Evolutionary conservation across 2,797 vertebrate species (phyloP).

Genomic region (Syngnathus rostellatus): DNA sequence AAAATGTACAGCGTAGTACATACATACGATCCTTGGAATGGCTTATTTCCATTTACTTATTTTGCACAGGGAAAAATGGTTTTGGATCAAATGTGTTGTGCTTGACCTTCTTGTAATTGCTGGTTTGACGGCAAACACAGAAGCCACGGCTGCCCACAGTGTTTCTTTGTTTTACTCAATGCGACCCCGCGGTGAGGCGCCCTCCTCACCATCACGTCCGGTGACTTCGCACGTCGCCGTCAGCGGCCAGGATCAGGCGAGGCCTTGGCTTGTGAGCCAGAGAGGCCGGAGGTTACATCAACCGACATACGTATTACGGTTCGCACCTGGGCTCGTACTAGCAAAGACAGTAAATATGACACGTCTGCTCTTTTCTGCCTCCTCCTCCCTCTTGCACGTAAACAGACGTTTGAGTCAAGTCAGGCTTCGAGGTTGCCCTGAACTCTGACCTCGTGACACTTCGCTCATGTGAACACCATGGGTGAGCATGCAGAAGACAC

Average conservation of each 20-base stretch:
- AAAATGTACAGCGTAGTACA: background rate
- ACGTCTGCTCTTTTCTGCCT: constrained; percentile 36
- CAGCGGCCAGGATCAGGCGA: constrained; percentile 69
- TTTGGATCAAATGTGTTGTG: background rate
- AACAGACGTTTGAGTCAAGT: constrained; percentile 42
- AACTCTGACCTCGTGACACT: constrained; percentile 47
- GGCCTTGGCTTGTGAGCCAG: constrained; percentile 41
- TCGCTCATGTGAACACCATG: constrained; percentile 26
- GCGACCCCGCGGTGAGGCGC: constrained; percentile 40
- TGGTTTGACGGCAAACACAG: constrained; percentile 58
- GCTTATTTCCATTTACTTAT: background rate
- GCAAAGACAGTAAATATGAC: constrained; percentile 58
- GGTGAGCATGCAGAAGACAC: constrained; percentile 11
- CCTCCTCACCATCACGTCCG: constrained; percentile 52
- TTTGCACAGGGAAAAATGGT: background rate
- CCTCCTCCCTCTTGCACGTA: constrained; percentile 22
- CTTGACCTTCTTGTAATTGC: constrained; percentile 44
- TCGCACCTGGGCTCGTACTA: constrained; percentile 67
- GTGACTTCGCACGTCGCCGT: constrained; percentile 62
- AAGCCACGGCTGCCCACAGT: constrained; percentile 55
- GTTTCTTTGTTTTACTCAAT: constrained; percentile 64
- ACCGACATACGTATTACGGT: constrained; percentile 67
- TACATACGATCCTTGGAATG: background rate
- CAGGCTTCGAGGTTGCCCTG: constrained; percentile 46
- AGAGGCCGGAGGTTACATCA: constrained; percentile 75